Conservation (phyloP, 2,797 vertebrate species). For the Arremon aurantiirostris region DNA sequence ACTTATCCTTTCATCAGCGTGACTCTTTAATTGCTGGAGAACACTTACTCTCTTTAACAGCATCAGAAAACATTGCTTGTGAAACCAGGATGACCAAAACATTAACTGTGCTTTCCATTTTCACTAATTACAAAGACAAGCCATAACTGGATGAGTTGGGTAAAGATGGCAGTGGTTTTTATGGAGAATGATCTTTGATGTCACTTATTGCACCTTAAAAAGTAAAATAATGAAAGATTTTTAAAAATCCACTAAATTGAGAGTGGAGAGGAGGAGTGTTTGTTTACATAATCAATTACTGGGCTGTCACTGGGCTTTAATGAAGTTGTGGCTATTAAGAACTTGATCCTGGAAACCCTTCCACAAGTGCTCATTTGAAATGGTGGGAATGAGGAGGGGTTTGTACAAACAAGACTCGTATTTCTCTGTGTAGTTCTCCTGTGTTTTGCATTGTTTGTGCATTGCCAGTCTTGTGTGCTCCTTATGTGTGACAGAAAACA, state of each 20-base stretch:
- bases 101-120: background rate
- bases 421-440: background rate
- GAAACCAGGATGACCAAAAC: background rate
- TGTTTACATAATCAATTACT: constrained; percentile 42
- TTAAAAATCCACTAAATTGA: background rate
- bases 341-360: constrained; percentile 48
- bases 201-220: background rate
- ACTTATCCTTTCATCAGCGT: background rate
- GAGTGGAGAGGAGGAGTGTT: background rate
- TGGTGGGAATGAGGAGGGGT: background rate
- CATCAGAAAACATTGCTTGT: background rate
- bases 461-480: background rate
- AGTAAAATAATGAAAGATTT: background rate
- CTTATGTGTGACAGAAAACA: background rate
- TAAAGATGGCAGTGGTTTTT: background rate
- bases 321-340: constrained; percentile 43
- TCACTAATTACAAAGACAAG: background rate
- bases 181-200: background rate
- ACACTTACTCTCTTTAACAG: background rate
- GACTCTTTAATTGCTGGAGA: background rate
- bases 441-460: background rate
- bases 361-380: background rate
- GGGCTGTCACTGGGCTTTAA: constrained; percentile 34
- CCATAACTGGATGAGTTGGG: background rate
- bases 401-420: background rate